These are phyloP conservation scores for Urophycis tenuis DNA, from an alignment of 2,797 vertebrate genomes.

Conservation along the genomic window DNA sequence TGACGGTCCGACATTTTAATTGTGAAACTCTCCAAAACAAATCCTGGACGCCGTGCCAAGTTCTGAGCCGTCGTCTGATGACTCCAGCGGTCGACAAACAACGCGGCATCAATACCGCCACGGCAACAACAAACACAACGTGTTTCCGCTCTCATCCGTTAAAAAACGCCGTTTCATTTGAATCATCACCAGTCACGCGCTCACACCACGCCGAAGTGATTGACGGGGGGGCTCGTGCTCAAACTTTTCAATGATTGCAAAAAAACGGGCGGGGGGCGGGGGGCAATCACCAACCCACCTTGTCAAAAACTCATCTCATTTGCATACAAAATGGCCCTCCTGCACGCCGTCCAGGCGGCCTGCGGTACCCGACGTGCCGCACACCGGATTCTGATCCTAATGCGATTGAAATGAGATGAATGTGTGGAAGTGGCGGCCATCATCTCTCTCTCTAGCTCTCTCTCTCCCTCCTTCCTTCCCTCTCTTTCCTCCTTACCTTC, in stretches of 20 bases:
- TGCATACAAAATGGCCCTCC: background rate
- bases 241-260: background rate
- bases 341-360: background rate
- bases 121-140: background rate
- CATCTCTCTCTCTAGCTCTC: slow-evolving; percentile 15
- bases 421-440: slow-evolving; percentile 39
- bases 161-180: background rate
- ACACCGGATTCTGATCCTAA: background rate
- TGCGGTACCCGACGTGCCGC: background rate
- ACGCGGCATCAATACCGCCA: background rate
- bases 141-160: background rate
- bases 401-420: slow-evolving; percentile 44
- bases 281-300: background rate
- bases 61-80: too few species aligned
- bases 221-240: background rate
- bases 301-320: background rate
- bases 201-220: background rate
- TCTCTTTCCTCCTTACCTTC: background rate
- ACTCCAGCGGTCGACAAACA: background rate
- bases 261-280: background rate
- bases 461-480: slow-evolving; percentile 13
- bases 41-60: too few species aligned
- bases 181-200: background rate
- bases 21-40: background rate
- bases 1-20: background rate